Base-by-base conservation (phyloP, 2,797 vertebrate genomes). In the Hozukius guyotensis region DNA sequence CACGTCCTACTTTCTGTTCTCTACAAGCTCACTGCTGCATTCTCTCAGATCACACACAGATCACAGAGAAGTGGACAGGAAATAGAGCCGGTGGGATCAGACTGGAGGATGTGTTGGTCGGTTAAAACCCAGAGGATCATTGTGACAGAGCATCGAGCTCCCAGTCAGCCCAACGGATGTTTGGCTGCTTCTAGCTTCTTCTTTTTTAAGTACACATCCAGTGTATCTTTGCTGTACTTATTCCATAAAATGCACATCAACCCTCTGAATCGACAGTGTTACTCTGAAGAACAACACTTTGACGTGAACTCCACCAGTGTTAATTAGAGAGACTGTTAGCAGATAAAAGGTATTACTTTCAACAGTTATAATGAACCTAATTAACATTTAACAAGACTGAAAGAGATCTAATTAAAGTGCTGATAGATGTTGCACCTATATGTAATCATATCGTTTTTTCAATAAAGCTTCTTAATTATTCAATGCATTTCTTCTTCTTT, bases 61-160 rank as follows among this genome's bases (percentile, higher is more conserved):
- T 34, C 67, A 53, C 67, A 20, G 32, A 52, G 53, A 25, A 1
- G 46, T 63, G 42, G 42, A 53, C 14, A 64, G 49, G 63, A 34
- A 46, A 25, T 25, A 22, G 36, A 29, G 8, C 22, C 70, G n/a
- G 16, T 25, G 38, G 69, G 38, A 60, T 59, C 29, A 76, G 72
- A 56, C 12, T 61, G 49, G 34, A 36, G 22, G 32, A 56, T 65
- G 56, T 22, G 32, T 29, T 24, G 31, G 38, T 29, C 27, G 18
- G 13, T 13, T 67, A 20, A 72, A 52, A 32, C 77, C 63, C 55
- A 66, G 70, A n/a, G 34, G 60, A 71, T 66, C 61, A 65, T 42
- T 32, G 61, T 38, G 53, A 22, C 60, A 36, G 60, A 62, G 20
- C 4, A 11, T 25, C 46, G 1, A 61, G 42, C 24, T 62, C 72